Evolutionary conservation across 2,797 vertebrate genomes (phyloP).

Genomic region (Etheostoma nigrum): DNA sequence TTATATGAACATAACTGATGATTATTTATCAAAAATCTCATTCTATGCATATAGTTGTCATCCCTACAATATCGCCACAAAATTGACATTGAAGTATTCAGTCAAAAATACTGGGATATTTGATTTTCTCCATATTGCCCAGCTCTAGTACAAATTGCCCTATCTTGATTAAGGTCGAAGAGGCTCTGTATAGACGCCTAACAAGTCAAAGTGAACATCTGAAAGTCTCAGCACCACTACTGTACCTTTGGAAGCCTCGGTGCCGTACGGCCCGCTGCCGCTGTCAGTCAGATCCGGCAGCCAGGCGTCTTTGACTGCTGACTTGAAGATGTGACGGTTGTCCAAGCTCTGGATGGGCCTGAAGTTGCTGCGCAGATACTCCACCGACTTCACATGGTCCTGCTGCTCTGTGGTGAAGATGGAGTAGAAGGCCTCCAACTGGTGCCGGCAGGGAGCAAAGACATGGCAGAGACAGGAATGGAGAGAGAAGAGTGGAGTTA

Average conservation of each 20-base stretch:
- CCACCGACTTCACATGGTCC: constrained; percentile 97
- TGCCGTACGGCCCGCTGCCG: constrained; percentile 88
- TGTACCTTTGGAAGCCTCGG: constrained; percentile 93
- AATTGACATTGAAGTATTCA: too few relatives aligned
- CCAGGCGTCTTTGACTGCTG: constrained; percentile 94
- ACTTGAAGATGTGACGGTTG: constrained; percentile 92
- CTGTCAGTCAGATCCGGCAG: constrained; percentile 89
- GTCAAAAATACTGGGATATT: too few relatives aligned
- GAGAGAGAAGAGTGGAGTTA: constrained; percentile 6
- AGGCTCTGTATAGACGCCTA: not conserved
- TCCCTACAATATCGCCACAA: too few relatives aligned
- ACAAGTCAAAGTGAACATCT: not conserved
- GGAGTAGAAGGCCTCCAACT: constrained; percentile 98
- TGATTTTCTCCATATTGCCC: too few relatives aligned
- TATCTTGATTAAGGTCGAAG: not conserved
- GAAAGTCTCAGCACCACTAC: constrained; percentile 60
- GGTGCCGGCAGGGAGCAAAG: constrained; percentile 26
- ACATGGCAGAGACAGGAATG: constrained; percentile 3
- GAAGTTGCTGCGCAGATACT: constrained; percentile 97
- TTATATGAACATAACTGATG: too few relatives aligned
- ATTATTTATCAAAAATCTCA: too few relatives aligned
- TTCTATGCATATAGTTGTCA: too few relatives aligned
- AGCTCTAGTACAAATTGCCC: too few relatives aligned
- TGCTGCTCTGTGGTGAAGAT: constrained; percentile 99
- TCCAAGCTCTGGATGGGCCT: constrained; percentile 92